Evolutionary conservation across 2,113 vertebrate species (phyloP).

Genomic region (Notechis scutatus): DNA sequence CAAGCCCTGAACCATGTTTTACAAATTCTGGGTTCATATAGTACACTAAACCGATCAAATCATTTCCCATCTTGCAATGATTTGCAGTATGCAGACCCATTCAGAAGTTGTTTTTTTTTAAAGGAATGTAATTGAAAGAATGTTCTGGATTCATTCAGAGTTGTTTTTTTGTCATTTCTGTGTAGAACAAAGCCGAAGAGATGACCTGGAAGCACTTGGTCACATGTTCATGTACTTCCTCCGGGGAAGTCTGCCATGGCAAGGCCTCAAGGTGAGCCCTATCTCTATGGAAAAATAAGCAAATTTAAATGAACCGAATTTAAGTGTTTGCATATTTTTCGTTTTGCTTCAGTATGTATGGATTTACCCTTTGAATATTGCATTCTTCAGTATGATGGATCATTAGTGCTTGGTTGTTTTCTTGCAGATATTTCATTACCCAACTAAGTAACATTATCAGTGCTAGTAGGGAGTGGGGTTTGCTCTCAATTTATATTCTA

Average conservation of each 20-base stretch:
- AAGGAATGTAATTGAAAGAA: no score
- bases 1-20: background rate
- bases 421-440: background rate
- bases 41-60: background rate
- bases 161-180: background rate
- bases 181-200: conserved; percentile 95
- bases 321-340: background rate
- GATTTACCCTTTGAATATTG: background rate
- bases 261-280: conserved; percentile 88
- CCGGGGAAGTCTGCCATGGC: conserved; percentile 95
- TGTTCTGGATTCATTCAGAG: background rate
- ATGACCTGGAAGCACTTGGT: conserved; percentile 93
- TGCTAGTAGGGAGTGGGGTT: background rate
- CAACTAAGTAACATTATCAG: background rate
- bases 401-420: background rate
- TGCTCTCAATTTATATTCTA: background rate
- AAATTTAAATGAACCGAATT: background rate
- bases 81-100: background rate
- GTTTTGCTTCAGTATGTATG: background rate
- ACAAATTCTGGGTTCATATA: background rate
- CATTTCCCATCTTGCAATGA: background rate
- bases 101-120: background rate
- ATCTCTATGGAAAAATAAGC: background rate
- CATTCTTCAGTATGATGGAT: background rate
- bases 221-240: conserved; percentile 99